Evolutionary conservation across 1,140 invertebrate species (phyloP), one percentile per base, ranked within the genome.

Genomic region (Anthonomus grandis): DNA sequence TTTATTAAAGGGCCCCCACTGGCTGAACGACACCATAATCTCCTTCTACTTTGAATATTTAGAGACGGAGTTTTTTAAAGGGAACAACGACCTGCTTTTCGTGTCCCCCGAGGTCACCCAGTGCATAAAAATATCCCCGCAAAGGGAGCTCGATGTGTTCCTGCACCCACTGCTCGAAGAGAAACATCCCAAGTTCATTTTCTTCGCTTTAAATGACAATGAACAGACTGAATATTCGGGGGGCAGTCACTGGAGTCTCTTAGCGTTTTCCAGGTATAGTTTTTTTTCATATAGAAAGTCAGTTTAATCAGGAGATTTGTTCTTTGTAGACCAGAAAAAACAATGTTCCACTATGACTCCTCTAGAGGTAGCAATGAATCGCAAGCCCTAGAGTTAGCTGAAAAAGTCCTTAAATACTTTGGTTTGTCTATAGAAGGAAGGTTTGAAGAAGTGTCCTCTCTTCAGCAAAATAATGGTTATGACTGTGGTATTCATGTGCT

Each of bases 31-130:
- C 71, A 86, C 83, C 34, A 77, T 94, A 34, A 91, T 94, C 68
- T 89, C 87, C 64, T 95, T 95, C 77, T 94, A 91, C 72, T 92
- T 93, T 74, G 90, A 94, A 76, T 94, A 92, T 74, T 75, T 94
- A 59, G 84, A 89, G 68, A 60, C 55, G 2, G 76, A 82, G 22
- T 73, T 81, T 50, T 90, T 85, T 70, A 79, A 74, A 69, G 76
- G 80, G 44, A 77, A 79, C 55, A 72, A 78, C n/a, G 77, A 81
- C 50, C 67, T 93, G 18, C 72, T 88, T 19, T 90, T 93, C 71
- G 79, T 94, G n/a, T 82, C 87, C 38, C 91, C 92, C 1, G 89
- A 93, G 79, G 83, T 94, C 0, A 89, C 89, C 1, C 92, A 96
- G 70, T 86, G 91, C 63, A 78, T 87, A 48, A 94, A 94, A 74